Evolutionary conservation across 2,797 vertebrate genomes (phyloP), one percentile per base, ranked within the genome.

Genomic region (Varecia variegata): DNA sequence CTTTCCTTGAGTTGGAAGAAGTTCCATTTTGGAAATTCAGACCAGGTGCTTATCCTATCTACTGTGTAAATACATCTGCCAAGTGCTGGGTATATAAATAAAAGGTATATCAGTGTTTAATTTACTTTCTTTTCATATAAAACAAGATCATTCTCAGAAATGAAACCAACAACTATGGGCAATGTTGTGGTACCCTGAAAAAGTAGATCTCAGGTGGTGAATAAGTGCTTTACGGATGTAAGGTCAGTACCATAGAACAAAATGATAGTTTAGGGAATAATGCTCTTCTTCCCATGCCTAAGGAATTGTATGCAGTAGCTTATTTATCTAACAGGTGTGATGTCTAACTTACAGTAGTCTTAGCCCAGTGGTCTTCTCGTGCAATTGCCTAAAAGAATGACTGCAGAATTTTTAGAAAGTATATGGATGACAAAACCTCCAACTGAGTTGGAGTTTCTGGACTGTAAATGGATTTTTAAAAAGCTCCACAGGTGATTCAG

Each of bases 101-200:
- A 77, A 67, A 85, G n/a, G 20, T 54, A 27, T 52, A 54, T 56
- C 47, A 43, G n/a, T 87, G n/a, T 86, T 70, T 54, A 90, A 50
- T 56, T 47, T 79, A 79, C 50, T 92, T 92, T 94, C 38, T 92
- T 96, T 88, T 88, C 68, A 82, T 43, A 30, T 38, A 81, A 86
- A 92, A 82, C 4, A 68, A 70, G 56, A 62, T 56, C 50, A n/a
- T 92, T 84, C 81, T 97, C 82, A 81, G 65, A 94, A 97, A 86
- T 27, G 50, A 90, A 52, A 76, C 67, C 73, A 80, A 83, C 52
- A 96, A 30, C 30, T 40, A 65, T 56, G 52, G 80, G 21, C 60
- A 58, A 32, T 70, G 3, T 88, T 82, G 35, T 70, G 8, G 89
- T 27, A 35, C 65, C 17, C 7, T 27, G 21, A 74, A 38, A 79